Percentiles rank a stretch among this genome's conserved stretches.
These are phyloP conservation scores for Glaucidium brasilianum DNA, from an alignment of 2,113 vertebrate genomes.

Conservation along the genomic window DNA sequence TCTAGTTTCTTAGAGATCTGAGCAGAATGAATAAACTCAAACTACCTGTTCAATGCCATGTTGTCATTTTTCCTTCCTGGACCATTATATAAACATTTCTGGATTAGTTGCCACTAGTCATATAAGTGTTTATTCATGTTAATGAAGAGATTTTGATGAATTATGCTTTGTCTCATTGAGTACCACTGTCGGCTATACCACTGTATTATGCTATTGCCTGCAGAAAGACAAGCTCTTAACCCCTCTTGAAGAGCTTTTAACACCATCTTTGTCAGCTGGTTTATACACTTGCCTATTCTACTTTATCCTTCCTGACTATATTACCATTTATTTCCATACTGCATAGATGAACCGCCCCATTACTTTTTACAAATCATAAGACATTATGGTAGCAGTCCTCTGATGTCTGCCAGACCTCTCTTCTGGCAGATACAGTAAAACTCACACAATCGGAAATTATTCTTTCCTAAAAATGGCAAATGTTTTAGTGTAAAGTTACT, in stretches of 20 bases:
- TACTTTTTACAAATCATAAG: background rate
- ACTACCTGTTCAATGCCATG: background rate
- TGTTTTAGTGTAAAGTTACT: background rate
- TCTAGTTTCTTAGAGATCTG: background rate
- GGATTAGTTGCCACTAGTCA: background rate
- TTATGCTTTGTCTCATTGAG: background rate
- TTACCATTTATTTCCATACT: background rate
- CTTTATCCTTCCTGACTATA: background rate
- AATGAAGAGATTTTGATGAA: background rate
- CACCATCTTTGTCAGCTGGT: background rate
- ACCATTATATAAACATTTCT: background rate
- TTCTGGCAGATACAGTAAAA: background rate
- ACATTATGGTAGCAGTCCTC: background rate
- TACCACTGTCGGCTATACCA: background rate
- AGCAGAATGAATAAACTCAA: background rate
- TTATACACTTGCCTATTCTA: background rate
- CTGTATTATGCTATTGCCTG: background rate
- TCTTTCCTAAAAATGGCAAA: background rate
- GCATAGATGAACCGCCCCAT: background rate
- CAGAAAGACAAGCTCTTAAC: background rate
- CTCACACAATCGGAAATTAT: background rate
- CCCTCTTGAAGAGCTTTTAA: background rate
- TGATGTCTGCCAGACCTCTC: background rate
- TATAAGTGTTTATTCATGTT: background rate
- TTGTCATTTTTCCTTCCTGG: background rate